Evolutionary conservation across 2,888 invertebrate species (phyloP).

Genomic region (Ephialtes manifestator): DNA sequence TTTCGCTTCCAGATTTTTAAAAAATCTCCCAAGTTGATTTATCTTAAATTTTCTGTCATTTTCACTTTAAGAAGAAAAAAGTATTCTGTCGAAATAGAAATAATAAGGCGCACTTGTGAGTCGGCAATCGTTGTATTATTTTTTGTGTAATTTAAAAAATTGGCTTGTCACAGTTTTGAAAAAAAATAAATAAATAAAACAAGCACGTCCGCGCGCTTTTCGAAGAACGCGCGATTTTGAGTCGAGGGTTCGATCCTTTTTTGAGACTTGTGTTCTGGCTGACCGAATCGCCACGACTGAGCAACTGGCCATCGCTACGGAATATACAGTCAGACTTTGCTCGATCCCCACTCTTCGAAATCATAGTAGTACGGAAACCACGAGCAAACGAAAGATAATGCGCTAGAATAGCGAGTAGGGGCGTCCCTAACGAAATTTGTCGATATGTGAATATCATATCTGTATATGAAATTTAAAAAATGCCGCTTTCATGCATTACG

Average conservation of each 20-base stretch:
- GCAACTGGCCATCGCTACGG: conserved; percentile 20
- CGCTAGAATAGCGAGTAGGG: neutral
- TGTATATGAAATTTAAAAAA: too few species aligned
- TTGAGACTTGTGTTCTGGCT: conserved; percentile 16
- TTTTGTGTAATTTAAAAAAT: too few species aligned
- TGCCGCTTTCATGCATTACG: too few species aligned
- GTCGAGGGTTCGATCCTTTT: conserved; percentile 39
- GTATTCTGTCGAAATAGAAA: neutral
- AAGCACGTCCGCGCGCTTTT: neutral
- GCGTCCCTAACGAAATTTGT: neutral
- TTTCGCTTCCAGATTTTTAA: neutral
- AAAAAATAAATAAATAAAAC: conserved; percentile 16
- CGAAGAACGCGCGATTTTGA: conserved; percentile 17
- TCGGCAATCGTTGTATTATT: neutral
- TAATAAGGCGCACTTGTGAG: neutral
- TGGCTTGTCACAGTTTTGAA: neutral
- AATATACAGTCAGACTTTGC: conserved; percentile 22
- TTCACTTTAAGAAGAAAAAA: neutral
- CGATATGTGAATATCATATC: too few species aligned
- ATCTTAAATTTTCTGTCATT: neutral
- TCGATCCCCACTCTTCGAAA: neutral
- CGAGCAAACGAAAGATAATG: conserved; percentile 36
- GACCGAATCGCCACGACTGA: conserved; percentile 57
- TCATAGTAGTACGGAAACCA: neutral
- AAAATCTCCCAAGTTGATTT: neutral